Percentiles rank a stretch among this genome's conserved stretches.
Conservation (phyloP, 2,113 vertebrate species). For the Pampusana beccarii region DNA sequence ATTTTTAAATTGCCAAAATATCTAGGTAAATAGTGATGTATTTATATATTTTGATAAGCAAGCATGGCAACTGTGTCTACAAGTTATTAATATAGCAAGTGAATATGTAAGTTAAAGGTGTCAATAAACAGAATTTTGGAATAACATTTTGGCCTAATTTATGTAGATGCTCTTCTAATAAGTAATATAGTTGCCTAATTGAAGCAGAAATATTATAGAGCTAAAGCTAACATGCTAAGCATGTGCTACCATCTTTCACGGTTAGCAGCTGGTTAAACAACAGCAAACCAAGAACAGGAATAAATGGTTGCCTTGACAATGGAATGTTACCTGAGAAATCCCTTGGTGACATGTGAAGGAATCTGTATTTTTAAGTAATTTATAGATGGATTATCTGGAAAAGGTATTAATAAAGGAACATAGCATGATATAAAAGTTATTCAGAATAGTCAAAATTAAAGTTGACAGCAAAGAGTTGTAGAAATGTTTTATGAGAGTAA, state of each 20-base stretch:
- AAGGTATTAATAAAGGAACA: not conserved
- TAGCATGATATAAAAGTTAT: not conserved
- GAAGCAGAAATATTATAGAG: not conserved
- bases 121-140: not conserved
- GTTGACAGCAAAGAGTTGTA: not conserved
- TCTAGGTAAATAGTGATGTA: not conserved
- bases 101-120: not conserved
- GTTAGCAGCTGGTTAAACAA: not conserved
- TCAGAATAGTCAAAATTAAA: not conserved
- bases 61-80: not conserved
- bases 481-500: not conserved
- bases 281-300: not conserved
- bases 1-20: not conserved
- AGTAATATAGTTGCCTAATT: not conserved
- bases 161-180: not conserved
- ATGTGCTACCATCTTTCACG: not conserved
- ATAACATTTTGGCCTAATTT: not conserved
- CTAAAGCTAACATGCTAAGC: not conserved
- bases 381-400: not conserved
- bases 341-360: not conserved
- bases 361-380: not conserved
- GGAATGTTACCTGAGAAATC: not conserved
- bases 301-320: not conserved
- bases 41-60: not conserved
- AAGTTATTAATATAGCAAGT: not conserved